phyloP scores from a whole-genome alignment of 2,113 vertebrate genomes.

The Perccottus glenii region DNA sequence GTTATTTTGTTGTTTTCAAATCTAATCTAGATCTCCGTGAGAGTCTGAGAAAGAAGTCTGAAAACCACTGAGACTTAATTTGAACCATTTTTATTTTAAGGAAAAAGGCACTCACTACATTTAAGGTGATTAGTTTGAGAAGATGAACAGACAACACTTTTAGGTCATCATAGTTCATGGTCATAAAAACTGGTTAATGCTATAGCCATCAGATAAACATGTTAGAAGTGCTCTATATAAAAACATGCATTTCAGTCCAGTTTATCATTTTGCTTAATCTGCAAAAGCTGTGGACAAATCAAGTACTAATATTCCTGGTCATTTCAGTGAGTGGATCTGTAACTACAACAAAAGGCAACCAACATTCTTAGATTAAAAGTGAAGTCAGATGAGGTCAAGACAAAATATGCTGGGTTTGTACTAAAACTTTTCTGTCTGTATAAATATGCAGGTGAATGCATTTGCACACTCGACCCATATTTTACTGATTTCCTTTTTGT shows the following conservation, averaged over 20 bases:
- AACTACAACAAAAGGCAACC: neutral
- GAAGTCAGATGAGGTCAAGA: neutral
- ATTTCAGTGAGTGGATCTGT: neutral
- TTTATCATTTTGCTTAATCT: constrained; percentile 2
- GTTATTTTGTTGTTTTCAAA: no score
- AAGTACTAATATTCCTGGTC: neutral
- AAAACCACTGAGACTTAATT: constrained; percentile 13
- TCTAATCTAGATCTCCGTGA: no score
- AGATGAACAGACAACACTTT: constrained; percentile 45
- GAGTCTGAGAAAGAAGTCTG: no score
- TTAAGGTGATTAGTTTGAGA: constrained; percentile 65
- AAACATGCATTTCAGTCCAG: constrained; percentile 27
- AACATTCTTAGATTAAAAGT: neutral
- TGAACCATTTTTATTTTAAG: constrained; percentile 65
- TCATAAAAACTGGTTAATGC: constrained; percentile 29
- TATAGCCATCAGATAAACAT: constrained; percentile 19
- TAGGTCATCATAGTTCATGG: constrained; percentile 53
- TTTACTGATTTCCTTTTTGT: no score
- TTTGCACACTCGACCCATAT: no score
- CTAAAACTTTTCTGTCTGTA: no score
- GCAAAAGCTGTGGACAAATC: neutral
- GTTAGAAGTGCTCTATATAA: constrained; percentile 17
- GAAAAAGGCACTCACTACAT: constrained; percentile 80
- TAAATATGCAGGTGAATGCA: no score
- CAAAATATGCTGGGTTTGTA: neutral